Conservation (phyloP, 53 echinoderm and acorn worm species). For the Crossaster papposus region DNA sequence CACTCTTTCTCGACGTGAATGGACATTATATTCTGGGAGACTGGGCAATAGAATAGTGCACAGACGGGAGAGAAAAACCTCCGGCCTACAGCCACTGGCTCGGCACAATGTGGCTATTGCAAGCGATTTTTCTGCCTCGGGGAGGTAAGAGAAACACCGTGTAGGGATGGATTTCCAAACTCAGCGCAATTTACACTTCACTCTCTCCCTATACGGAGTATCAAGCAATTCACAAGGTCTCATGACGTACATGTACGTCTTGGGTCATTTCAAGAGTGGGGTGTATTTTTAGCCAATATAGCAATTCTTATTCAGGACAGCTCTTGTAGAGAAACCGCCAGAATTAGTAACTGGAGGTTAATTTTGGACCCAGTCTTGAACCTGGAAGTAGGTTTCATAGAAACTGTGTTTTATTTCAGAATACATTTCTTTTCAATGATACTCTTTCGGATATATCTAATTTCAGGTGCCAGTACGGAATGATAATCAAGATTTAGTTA, state of each 20-base stretch:
- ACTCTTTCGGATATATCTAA: not conserved
- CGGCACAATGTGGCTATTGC: constrained; percentile 23
- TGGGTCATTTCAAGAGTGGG: constrained; percentile 29
- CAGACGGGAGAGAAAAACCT: not conserved
- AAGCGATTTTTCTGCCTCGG: constrained; percentile 2
- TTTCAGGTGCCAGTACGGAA: not conserved
- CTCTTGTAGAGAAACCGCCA: not conserved
- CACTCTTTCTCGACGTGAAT: constrained; percentile 22
- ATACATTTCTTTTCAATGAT: not conserved
- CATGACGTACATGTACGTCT: constrained; percentile 36
- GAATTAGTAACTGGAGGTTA: not conserved
- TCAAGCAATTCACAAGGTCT: not conserved
- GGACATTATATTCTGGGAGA: not conserved
- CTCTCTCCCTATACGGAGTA: not conserved
- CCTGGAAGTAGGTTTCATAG: not conserved
- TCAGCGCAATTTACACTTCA: constrained; percentile 23
- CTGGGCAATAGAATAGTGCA: constrained; percentile 47
- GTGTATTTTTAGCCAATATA: constrained; percentile 41
- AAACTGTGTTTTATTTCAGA: not conserved
- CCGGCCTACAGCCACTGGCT: constrained; percentile 3
- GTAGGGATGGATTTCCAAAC: constrained; percentile 21
- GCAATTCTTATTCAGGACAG: not conserved
- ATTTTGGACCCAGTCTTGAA: not conserved
- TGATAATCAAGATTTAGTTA: no score
- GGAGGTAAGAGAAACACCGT: constrained; percentile 1